Evolutionary conservation across 2,113 vertebrate species (phyloP), one percentile per base, ranked within the genome.

Genomic region (Capreolus pygargus): DNA sequence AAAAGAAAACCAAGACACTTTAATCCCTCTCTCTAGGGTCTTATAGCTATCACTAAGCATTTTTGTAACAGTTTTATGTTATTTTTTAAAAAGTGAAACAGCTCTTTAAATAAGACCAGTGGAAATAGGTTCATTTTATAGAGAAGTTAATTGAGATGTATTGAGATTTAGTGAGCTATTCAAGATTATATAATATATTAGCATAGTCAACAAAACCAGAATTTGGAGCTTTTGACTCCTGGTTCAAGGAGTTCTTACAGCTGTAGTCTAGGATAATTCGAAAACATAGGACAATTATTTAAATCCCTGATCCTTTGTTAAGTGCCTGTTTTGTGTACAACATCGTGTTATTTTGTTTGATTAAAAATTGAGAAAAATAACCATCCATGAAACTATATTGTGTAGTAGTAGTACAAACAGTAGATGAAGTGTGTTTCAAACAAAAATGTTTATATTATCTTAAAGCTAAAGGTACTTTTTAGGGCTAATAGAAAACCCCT

Each of bases 311-410:
- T 92, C 54, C 64, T 96, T 95, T 89, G 47, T 86, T 76, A 94
- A 86, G 60, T 96, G 45, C 43, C 50, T 83, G 0, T 94, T 96
- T 96, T 96, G n/a, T 96, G 14, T 36, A 88, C 43, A 36, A 1
- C 47, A 67, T 79, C 64, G 1, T 93, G 39, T 64, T 11, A 95
- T 93, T 91, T 95, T 93, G 58, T 43, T 94, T 94, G 57, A 67
- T 86, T 39, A 89, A 87, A 91, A 94, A 55, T 81, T 88, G 55
- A 93, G 91, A 89, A 91, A 86, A 90, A 25, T 70, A 96, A 33
- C 36, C 57, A 10, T 14, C 28, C 30, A 50, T 83, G 25, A 92
- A 97, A 54, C 39, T 93, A 0, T 64, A 33, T 82, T 76, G 5
- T 95, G 4, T 67, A 60, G 12, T 93, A 16, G 17, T 86, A 86